These are phyloP conservation scores for Monomorium pharaonis DNA, from an alignment of 1,140 invertebrate genomes.

Conservation along the genomic window DNA sequence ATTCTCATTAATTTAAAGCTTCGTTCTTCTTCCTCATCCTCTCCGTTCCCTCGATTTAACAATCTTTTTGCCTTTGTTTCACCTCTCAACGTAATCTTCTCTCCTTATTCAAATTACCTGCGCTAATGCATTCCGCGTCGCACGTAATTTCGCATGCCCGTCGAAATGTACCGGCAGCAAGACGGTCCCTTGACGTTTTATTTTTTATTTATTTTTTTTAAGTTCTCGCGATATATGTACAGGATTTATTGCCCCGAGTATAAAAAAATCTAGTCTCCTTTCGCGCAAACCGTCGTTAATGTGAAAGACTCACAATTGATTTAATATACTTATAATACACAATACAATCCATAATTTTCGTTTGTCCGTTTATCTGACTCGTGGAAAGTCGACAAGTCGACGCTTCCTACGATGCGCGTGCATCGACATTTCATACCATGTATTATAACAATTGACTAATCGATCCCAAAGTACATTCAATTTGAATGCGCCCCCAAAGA, in stretches of 20 bases:
- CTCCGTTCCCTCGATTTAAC: slow-evolving; percentile 77
- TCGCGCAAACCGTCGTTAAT: not conserved
- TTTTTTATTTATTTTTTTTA: no score
- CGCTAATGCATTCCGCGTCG: slow-evolving; percentile 64
- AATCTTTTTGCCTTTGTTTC: slow-evolving; percentile 76
- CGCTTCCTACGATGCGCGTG: not conserved
- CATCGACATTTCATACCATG: not conserved
- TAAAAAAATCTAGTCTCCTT: not conserved
- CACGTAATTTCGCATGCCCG: slow-evolving; percentile 74
- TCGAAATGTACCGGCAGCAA: slow-evolving; percentile 64
- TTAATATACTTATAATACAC: not conserved
- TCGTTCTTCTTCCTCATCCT: slow-evolving; percentile 82
- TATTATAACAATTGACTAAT: slow-evolving; percentile 14
- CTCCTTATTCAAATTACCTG: slow-evolving; percentile 57
- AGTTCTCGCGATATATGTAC: not conserved
- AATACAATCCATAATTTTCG: not conserved
- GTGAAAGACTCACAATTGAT: not conserved
- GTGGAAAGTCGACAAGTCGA: not conserved
- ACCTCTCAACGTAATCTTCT: slow-evolving; percentile 71
- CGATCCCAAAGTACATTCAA: slow-evolving; percentile 13
- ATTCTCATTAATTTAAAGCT: slow-evolving; percentile 84
- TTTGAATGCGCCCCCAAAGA: not conserved
- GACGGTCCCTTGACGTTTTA: not conserved
- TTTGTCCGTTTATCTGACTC: not conserved
- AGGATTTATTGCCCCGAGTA: not conserved